Base-by-base conservation (phyloP, 1,140 invertebrate species). In the Phortica variegata region DNA sequence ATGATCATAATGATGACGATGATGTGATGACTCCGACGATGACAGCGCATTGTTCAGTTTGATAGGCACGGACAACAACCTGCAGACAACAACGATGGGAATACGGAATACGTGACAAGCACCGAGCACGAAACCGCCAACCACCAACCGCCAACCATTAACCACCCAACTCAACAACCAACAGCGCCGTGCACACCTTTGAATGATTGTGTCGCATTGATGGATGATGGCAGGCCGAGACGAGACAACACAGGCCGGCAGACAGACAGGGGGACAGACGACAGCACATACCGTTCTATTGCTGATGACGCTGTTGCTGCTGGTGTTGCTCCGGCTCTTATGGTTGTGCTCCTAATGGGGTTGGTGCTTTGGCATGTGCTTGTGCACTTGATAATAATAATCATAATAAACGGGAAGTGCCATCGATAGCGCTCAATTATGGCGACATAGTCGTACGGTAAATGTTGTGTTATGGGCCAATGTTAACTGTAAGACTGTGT, bases 401-500 rank as follows among this genome's bases (percentile, higher is more conserved):
- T 26, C 18, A 21, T 18, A 43, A n/a, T 42, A 17, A 32, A 10
- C 16, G 43, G 7, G n/a, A 17, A 32, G 43, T 45, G 42, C 33
- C 29, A 36, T 17, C 31, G 53, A 47, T 44, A 43, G 17, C 56
- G 58, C 63, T 75, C 65, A 65, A 73, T 71, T 71, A 74, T 71
- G 56, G 56, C 49, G 73, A 76, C 74, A 76, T 75, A 72, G 74
- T 76, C 74, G 45, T 76, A 76, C 73, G 74, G 74, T 62, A 65
- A 76, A 76, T 76, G 69, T 76, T 76, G 73, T 76, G 65, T 72
- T 49, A 61, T 72, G 50, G 56, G 65, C 58, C 61, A 76, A 76
- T 76, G 74, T 76, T 76, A 76, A 76, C 74, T 76, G 74, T 76
- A 76, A 76, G 74, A 76, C 74, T 76, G 74, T 76, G 74, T 76